Evolutionary conservation across 2,113 vertebrate genomes (phyloP), one percentile per base, ranked within the genome.

Genomic region (Naja naja): DNA sequence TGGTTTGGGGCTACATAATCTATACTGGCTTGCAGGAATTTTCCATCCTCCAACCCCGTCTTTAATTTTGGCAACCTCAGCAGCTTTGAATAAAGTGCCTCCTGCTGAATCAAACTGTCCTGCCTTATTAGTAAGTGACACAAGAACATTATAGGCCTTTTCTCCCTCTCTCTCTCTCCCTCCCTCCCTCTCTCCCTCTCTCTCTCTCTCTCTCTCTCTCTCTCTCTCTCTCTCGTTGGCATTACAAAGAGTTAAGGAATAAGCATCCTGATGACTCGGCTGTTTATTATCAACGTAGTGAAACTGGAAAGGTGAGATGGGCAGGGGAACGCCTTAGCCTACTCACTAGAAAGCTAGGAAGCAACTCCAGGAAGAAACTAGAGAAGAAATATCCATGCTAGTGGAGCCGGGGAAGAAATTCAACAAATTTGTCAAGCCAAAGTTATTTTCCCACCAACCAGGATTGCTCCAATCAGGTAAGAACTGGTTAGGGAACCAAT

Each of bases 251-350:
- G 96, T 97, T 96, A 97, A 96, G 4, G 86, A 34, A n/a, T 18
- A 22, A 89, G 4, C 4, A 30, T 49, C 18, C 87, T 45, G 93
- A 85, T 91, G 14, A 95, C 90, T 64, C 22, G 9, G 64, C 87
- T 56, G 60, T 90, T 95, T 60, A 56, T 89, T 43, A 11, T 22
- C 64, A 2, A 69, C 25, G 94, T 23, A 39, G 95, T 93, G 81
- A 3, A 93, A 96, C 96, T 96, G 97, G 97, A 97, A 97, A 97
- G 94, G 96, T 94, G 96, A 97, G 96, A 95, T 87, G 52, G 94
- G 95, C 87, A 90, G 87, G 96, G 95, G 85, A 95, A 95, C 95
- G 96, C 97, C 97, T 95, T 92, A 52, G 89, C 22, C 85, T 81
- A n/a, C 52, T 55, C 92, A 93, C 85, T 86, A 93, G 56, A 87